phyloP scores from a whole-genome alignment of 1,140 invertebrate species.

The Cardiocondyla obscurior region DNA sequence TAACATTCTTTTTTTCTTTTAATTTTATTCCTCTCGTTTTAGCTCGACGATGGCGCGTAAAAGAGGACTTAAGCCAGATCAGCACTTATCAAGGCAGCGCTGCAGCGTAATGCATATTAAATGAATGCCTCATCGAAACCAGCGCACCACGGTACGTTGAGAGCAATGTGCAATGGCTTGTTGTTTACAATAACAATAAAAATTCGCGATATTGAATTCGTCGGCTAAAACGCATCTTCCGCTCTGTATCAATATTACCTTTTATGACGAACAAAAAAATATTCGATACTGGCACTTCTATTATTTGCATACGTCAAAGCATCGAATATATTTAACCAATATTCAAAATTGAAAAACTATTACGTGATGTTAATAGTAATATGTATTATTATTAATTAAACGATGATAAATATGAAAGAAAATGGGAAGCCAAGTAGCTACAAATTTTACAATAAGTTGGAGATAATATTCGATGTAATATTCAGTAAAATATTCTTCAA shows the following conservation, averaged over 20 bases:
- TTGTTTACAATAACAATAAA: constrained; percentile 52
- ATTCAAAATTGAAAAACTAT: constrained; percentile 38
- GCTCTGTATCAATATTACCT: constrained; percentile 36
- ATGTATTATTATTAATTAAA: constrained; percentile 8
- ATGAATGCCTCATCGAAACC: constrained; percentile 42
- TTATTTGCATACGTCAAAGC: constrained; percentile 26
- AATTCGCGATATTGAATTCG: constrained; percentile 40
- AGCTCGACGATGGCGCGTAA: background rate
- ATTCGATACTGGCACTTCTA: constrained; percentile 38
- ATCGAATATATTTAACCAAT: constrained; percentile 44
- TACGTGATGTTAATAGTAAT: constrained; percentile 17
- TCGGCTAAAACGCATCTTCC: constrained; percentile 32
- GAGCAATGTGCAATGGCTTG: constrained; percentile 11
- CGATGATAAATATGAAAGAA: constrained; percentile 10
- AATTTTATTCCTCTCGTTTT: constrained; percentile 12
- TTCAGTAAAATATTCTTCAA: background rate
- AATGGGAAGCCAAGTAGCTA: background rate
- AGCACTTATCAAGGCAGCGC: constrained; percentile 38
- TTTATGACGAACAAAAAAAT: constrained; percentile 43
- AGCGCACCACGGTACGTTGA: background rate
- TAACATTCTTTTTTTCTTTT: constrained; percentile 2
- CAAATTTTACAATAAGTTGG: too few species aligned
- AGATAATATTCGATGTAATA: too few species aligned
- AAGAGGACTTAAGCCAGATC: constrained; percentile 38
- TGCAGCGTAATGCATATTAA: constrained; percentile 48